phyloP scores from a whole-genome alignment of 2,113 vertebrate genomes.

The Neodon shergylaensis region DNA sequence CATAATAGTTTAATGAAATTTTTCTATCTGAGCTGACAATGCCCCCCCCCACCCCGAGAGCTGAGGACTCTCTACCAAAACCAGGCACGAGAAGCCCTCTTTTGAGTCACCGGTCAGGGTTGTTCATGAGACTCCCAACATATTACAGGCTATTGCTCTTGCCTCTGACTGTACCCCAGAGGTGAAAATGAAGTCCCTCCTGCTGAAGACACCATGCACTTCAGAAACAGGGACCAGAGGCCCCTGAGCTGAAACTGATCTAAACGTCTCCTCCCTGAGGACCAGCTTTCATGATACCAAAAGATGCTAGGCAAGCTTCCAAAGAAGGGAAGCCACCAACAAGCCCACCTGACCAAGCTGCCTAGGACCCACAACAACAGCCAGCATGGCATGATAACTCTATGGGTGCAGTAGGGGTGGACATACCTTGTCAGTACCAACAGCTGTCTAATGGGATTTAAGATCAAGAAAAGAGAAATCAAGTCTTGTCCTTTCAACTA shows the following conservation, averaged over 20 bases:
- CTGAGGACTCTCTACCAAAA: neutral
- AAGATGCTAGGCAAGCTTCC: neutral
- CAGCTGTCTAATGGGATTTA: neutral
- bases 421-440: neutral
- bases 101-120: neutral
- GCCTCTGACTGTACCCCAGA: neutral
- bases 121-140: neutral
- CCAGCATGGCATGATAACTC: neutral
- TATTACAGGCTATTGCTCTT: neutral
- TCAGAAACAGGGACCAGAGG: neutral
- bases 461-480: neutral
- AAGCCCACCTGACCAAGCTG: neutral
- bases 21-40: neutral
- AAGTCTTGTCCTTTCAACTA: neutral
- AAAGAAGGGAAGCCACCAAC: neutral
- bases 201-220: neutral
- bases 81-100: neutral
- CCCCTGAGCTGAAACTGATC: neutral
- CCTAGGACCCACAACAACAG: neutral
- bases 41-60: neutral
- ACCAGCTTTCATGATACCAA: neutral
- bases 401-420: neutral
- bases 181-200: neutral
- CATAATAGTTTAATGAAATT: neutral
- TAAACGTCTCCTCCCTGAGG: neutral